phyloP scores from a whole-genome alignment of 2,888 invertebrate genomes.

The Sinelater perroti region DNA sequence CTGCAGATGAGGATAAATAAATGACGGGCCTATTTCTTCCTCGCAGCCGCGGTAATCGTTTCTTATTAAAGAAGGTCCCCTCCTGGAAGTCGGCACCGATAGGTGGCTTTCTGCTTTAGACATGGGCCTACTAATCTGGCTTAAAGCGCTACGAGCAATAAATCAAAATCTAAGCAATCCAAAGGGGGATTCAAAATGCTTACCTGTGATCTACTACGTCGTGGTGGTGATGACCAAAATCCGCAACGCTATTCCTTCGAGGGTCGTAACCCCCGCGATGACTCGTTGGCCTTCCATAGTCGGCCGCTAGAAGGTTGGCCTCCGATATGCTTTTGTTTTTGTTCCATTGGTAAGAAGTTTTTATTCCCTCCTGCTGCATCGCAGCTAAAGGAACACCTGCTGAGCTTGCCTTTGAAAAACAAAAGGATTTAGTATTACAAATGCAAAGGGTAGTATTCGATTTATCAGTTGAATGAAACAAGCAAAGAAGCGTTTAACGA shows the following conservation, averaged over 20 bases:
- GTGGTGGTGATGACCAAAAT: constrained; percentile 62
- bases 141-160: constrained; percentile 28
- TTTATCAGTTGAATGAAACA: too few species aligned
- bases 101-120: constrained; percentile 73
- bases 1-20: constrained; percentile 71
- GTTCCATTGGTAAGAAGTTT: constrained; percentile 56
- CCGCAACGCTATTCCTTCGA: constrained; percentile 69
- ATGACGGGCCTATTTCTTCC: constrained; percentile 63
- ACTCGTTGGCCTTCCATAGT: constrained; percentile 60
- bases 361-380: constrained; percentile 74
- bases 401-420: constrained; percentile 20
- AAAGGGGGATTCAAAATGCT: not conserved
- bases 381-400: constrained; percentile 69
- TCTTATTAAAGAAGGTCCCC: constrained; percentile 64
- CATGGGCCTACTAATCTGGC: constrained; percentile 64
- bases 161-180: not conserved
- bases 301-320: constrained; percentile 80
- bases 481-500: too few species aligned
- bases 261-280: constrained; percentile 56
- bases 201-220: constrained; percentile 67
- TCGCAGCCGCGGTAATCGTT: constrained; percentile 69
- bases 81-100: constrained; percentile 65
- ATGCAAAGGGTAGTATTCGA: constrained; percentile 1
- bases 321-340: constrained; percentile 81
- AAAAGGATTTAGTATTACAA: not conserved